Evolutionary conservation across 2,113 vertebrate genomes (phyloP), one percentile per base, ranked within the genome.

Genomic region (Amblyopsis rosae): DNA sequence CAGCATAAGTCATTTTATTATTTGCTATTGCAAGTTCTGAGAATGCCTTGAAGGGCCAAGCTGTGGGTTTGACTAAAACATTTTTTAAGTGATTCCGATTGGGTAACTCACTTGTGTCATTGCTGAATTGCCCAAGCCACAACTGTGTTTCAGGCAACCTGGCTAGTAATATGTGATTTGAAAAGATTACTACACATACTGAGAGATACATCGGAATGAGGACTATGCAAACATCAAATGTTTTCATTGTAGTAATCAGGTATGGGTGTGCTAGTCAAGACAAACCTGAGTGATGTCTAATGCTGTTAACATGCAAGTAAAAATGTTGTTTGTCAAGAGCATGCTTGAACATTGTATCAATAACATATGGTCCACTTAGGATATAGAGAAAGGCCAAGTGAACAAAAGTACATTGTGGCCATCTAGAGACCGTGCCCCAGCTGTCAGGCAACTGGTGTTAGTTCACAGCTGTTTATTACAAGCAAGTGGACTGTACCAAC

Each of bases 11-110:
- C 7, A 7, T 41, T 41, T 41, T 7, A 41, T 41, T 77, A 62
- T 74, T 62, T 70, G 65, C 59, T 62, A 71, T 65, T 54, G 63
- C 75, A 70, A 59, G 68, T 12, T 73, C 69, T 66, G 46, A 26
- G 26, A 26, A 26, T 26, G 70, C 59, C 69, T 62, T 69, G 70
- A 75, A 62, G 55, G 70, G 73, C 62, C 53, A 75, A 75, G 73
- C 68, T 65, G 72, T 63, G 65, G 65, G 48, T 69, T 71, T 81
- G 79, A 84, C 73, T 80, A 73, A 81, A 66, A 46, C 8, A 35
- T 26, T 41, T n/a, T n/a, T n/a, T 65, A 41, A 70, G 64, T 68
- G 62, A 74, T 72, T 69, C 74, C 72, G 67, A 75, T 75, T 83
- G 79, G 81, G 15, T 76, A 51, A 70, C 49, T 51, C 9, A 51